These are phyloP conservation scores for Lapara coniferarum DNA, from an alignment of 2,888 invertebrate genomes.

Conservation along the genomic window DNA sequence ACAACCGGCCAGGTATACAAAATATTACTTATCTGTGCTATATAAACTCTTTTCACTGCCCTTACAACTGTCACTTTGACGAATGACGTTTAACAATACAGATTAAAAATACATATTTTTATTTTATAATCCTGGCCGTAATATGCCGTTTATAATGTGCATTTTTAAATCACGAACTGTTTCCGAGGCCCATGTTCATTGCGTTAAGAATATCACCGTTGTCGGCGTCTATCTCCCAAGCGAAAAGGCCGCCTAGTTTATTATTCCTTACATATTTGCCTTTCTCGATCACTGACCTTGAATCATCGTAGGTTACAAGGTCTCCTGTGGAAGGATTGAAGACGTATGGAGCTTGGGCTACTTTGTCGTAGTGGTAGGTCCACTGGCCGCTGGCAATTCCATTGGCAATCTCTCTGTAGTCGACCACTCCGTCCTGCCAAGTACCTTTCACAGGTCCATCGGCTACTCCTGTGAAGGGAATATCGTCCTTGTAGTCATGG, in stretches of 20 bases:
- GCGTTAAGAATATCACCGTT: conserved; percentile 77
- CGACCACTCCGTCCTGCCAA: conserved; percentile 79
- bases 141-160: conserved; percentile 9
- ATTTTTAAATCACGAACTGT: conserved; percentile 46
- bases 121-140: conserved; percentile 7
- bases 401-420: conserved; percentile 74
- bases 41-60: conserved; percentile 4
- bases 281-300: conserved; percentile 75
- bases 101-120: conserved; percentile 6
- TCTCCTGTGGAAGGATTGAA: conserved; percentile 73
- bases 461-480: conserved; percentile 75
- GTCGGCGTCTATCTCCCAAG: conserved; percentile 79
- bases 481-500: conserved; percentile 61
- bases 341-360: conserved; percentile 78
- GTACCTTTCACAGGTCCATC: conserved; percentile 76
- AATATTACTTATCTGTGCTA: conserved; percentile 21
- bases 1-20: conserved; percentile 21
- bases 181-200: conserved; percentile 78
- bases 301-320: conserved; percentile 74
- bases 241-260: conserved; percentile 74
- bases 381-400: conserved; percentile 73
- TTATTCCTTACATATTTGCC: conserved; percentile 78
- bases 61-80: conserved; percentile 2
- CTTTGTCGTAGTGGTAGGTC: conserved; percentile 75
- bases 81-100: not conserved